These are phyloP conservation scores for Spermophilus dauricus DNA, from an alignment of 2,113 vertebrate genomes.

Conservation along the genomic window DNA sequence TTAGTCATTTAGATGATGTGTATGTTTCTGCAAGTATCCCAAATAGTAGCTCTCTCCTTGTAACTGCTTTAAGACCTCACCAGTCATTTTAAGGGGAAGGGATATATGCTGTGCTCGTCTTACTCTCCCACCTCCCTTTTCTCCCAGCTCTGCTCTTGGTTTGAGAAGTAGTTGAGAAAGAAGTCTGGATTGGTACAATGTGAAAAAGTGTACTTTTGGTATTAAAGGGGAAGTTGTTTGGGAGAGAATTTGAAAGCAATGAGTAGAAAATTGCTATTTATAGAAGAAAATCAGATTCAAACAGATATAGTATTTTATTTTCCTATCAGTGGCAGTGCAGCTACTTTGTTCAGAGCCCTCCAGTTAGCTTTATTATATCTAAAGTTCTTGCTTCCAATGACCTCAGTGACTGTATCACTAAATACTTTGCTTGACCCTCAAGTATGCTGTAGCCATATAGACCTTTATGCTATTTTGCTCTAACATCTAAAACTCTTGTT, in stretches of 20 bases:
- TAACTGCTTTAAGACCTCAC: neutral
- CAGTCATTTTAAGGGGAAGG: neutral
- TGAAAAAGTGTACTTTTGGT: neutral
- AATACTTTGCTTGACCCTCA: neutral
- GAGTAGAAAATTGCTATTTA: neutral
- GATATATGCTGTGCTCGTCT: neutral
- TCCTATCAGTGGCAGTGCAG: neutral
- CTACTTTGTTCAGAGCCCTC: neutral
- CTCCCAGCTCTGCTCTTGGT: neutral
- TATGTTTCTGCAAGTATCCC: neutral
- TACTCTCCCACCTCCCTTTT: neutral
- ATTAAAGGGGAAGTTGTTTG: neutral
- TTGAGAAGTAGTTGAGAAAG: constrained; percentile 48
- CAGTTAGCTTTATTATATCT: neutral
- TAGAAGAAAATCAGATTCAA: neutral
- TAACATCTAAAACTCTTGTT: neutral
- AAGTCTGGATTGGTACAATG: neutral
- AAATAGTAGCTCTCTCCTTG: neutral
- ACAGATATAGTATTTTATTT: neutral
- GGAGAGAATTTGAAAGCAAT: constrained; percentile 32
- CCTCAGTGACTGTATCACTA: neutral
- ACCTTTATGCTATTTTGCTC: neutral
- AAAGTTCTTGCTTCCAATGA: neutral
- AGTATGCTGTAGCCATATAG: neutral
- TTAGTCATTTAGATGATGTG: neutral